Base-by-base conservation (phyloP, 2,888 invertebrate species). In the Eubasilissa splendida region DNA sequence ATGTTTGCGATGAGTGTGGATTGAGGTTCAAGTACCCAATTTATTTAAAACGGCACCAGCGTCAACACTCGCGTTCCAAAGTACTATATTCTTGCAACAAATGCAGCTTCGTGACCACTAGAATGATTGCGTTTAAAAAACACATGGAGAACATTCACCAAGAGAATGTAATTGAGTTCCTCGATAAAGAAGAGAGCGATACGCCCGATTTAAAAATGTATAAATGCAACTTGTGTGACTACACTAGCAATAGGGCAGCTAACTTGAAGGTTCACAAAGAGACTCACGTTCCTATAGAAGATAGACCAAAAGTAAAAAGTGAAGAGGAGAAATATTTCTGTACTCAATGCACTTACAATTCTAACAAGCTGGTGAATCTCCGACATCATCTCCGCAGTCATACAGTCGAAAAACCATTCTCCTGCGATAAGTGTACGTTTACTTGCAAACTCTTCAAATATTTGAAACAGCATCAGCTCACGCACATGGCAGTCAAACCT, bases 381-480 rank as follows among this genome's bases (percentile, higher is more conserved):
- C 68, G 68, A 7, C 33, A 68, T 14, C 68, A 68, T 52, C n/a
- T 50, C 10, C 68, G 68, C 50, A 42, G 68, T 50, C 68, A 68
- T n/a, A 52, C 52, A 1, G 11, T n/a, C 1, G 68, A 9, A 52
- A 8, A 52, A 52, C 33, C 33, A 9, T 68, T 68, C 68, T 52
- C 52, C 9, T 68, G 68, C 14, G 14, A 68, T 8, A 68, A 52
- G 50, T 68, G 68, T n/a, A 12, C 14, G 1, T 68, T 68, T 14
- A 50, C 42, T 42, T 68, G 68, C 68, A 68, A 68, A n/a, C n/a
- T 68, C 9, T n/a, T 68, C 42, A 68, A 68, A n/a, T 68, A 68
- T 4, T 68, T 68, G 68, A 68, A 68, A 8, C 68, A 52, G 14
- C 68, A 68, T 8, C 42, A 68, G 52, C n/a, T 68, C 42, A 68